A percentile compares a stretch with the other conserved stretches of the same genome.
Conservation (phyloP, 2,888 invertebrate genomes). For the Tetragonula carbonaria region DNA sequence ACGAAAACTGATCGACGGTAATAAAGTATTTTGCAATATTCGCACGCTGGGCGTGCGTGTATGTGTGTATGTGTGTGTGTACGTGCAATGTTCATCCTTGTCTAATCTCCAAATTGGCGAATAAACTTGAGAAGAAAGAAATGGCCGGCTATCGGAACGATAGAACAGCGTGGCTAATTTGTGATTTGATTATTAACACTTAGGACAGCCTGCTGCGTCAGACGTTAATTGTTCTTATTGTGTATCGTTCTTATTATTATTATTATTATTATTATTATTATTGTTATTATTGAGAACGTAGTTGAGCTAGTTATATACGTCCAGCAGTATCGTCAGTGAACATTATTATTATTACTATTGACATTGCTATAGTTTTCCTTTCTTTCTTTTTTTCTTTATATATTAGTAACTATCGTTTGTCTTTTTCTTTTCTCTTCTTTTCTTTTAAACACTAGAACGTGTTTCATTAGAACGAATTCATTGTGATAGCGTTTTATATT, state of each 20-base stretch:
- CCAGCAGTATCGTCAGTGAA: slow-evolving; percentile 66
- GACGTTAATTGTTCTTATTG: slow-evolving; percentile 65
- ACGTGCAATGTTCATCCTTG: not conserved
- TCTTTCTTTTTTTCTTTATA: not conserved
- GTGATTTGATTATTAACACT: slow-evolving; percentile 69
- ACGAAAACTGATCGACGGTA: not conserved
- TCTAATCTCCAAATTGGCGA: not conserved
- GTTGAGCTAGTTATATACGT: slow-evolving; percentile 74
- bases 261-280: slow-evolving; percentile 60
- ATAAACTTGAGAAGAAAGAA: not conserved
- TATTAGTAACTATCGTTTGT: slow-evolving; percentile 52
- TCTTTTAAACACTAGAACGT: slow-evolving; percentile 57
- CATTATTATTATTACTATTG: slow-evolving; percentile 54
- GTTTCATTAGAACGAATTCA: slow-evolving; percentile 72
- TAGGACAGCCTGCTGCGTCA: slow-evolving; percentile 73
- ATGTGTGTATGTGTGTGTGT: no score
- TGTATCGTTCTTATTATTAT: slow-evolving; percentile 68
- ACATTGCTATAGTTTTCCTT: no score
- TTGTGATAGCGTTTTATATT: slow-evolving; percentile 74
- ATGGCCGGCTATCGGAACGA: slow-evolving; percentile 34
- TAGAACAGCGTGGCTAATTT: slow-evolving; percentile 58
- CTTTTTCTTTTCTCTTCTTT: slow-evolving; percentile 40
- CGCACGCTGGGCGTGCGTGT: not conserved
- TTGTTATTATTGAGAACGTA: slow-evolving; percentile 70
- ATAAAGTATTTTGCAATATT: not conserved